Evolutionary conservation across 2,113 vertebrate species (phyloP), one percentile per base, ranked within the genome.

Genomic region (Sprattus sprattus): DNA sequence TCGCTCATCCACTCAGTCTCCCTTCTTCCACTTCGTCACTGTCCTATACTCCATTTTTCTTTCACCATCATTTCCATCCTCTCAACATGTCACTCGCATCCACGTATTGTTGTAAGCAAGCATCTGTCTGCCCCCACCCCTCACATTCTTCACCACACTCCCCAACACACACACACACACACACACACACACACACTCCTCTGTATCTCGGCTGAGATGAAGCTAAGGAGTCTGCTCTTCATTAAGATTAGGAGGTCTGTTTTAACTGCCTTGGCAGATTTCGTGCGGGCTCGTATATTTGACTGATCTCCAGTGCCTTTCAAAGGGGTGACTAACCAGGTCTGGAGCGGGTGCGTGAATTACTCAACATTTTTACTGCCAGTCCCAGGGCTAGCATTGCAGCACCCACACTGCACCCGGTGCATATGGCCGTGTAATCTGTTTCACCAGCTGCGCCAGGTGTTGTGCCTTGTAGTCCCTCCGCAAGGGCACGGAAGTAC

Each of bases 371-470:
- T 92, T 93, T 92, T 92, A 92, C 88, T 87, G 91, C 86, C 78
- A 1, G n/a, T 93, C 92, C 92, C 92, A 85, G 88, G 88, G 91
- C 87, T 85, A 67, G 89, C 89, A 88, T 92, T 91, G 90, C 16
- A 25, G 88, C 88, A 84, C 50, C 87, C 71, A 64, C 92, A 89
- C 87, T 84, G 86, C 91, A 91, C 90, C 85, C 88, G 87, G 90
- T 90, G 89, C 92, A 92, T 91, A 93, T 92, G 93, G 88, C 91
- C 32, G 60, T 82, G 84, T 93, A 92, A 93, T 92, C 92, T 90
- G 92, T 89, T 91, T 81, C 81, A 82, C 87, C 89, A 90, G 85
- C 89, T 91, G 90, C 91, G 91, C 90, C 92, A 93, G 91, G 91
- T 93, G 92, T 91, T 88, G 46, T 3, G 86, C 89, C 90, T 92